These are phyloP conservation scores for Rousettus leschenaultii DNA, from an alignment of 2,113 vertebrate genomes.

Conservation along the genomic window DNA sequence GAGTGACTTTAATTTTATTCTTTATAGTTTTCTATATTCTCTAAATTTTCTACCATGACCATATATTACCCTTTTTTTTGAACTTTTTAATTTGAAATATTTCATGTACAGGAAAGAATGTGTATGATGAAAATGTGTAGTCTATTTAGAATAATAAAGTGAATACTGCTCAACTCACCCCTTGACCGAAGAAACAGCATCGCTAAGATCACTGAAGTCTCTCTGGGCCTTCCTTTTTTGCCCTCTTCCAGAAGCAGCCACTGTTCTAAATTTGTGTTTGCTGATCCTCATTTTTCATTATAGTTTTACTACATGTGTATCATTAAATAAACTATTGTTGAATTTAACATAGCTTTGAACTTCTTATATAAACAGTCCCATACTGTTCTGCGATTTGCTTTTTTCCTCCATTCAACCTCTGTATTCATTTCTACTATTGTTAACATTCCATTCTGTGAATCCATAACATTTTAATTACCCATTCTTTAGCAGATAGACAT, in stretches of 20 bases:
- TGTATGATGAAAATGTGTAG: neutral
- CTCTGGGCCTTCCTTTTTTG: neutral
- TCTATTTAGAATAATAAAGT: constrained; percentile 40
- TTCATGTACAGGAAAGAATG: neutral
- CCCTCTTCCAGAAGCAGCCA: neutral
- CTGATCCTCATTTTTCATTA: neutral
- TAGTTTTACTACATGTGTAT: neutral
- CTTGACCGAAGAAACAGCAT: neutral
- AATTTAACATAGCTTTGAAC: neutral
- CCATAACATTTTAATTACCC: neutral
- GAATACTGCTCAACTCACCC: neutral
- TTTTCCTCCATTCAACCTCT: neutral
- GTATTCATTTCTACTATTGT: neutral
- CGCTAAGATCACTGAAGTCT: neutral
- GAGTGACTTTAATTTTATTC: constrained; percentile 38
- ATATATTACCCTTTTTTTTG: constrained; percentile 7
- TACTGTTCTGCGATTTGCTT: neutral
- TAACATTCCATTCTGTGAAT: neutral
- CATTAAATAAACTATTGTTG: neutral
- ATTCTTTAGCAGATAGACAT: neutral
- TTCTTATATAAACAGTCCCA: neutral
- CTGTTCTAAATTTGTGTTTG: neutral
- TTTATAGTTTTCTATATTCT: neutral
- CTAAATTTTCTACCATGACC: neutral
- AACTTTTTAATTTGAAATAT: constrained; percentile 23